These are phyloP conservation scores for Mimachlamys varia DNA, from an alignment of 2,888 invertebrate species.

Conservation along the genomic window DNA sequence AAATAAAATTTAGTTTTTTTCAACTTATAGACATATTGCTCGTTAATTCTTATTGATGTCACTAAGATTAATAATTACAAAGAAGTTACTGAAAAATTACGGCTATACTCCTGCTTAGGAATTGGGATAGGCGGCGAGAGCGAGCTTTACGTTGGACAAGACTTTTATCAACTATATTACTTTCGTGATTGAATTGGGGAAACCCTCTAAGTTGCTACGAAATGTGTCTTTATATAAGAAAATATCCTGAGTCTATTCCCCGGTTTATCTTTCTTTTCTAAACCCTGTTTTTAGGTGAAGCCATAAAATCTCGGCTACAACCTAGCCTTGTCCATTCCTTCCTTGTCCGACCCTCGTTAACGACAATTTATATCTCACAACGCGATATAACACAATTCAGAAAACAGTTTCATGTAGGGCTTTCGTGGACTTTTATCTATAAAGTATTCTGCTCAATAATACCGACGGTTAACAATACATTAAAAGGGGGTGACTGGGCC, in stretches of 20 bases:
- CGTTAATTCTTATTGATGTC: too few species aligned
- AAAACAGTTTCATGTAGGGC: not conserved
- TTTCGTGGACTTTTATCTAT: constrained; percentile 23
- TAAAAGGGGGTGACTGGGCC: not conserved
- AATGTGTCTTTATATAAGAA: not conserved
- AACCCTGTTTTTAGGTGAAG: not conserved
- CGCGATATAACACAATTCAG: constrained; percentile 26
- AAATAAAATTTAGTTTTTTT: too few species aligned
- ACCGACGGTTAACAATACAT: constrained; percentile 16
- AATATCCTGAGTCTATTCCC: not conserved
- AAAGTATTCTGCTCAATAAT: constrained; percentile 28
- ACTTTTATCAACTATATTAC: not conserved
- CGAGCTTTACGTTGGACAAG: not conserved
- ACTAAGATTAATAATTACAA: too few species aligned
- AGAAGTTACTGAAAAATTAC: too few species aligned
- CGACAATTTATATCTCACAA: constrained; percentile 34
- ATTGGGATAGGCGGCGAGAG: too few species aligned
- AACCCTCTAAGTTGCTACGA: not conserved
- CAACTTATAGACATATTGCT: too few species aligned
- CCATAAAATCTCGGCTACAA: constrained; percentile 8
- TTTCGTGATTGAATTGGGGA: not conserved
- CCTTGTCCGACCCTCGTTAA: constrained; percentile 29
- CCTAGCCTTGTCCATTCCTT: not conserved
- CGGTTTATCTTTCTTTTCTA: not conserved
- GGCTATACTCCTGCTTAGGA: too few species aligned